phyloP scores from a whole-genome alignment of 1,140 invertebrate species.

The Bombus superbus region DNA sequence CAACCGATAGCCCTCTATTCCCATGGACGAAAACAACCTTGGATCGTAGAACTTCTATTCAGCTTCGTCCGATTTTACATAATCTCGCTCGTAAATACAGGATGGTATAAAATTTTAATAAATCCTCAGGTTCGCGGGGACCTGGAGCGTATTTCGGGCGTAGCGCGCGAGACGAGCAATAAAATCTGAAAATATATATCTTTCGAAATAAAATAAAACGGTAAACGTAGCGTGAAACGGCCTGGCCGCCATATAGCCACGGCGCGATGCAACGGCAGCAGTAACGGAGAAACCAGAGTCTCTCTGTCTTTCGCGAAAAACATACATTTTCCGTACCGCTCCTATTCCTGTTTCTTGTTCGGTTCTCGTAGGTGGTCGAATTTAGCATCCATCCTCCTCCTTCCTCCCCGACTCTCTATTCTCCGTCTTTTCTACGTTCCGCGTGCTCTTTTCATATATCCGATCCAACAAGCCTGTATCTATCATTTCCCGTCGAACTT shows the following conservation, averaged over 20 bases:
- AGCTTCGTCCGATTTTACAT: not conserved
- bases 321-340: slow-evolving; percentile 74
- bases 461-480: slow-evolving; percentile 16
- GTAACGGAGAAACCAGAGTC: slow-evolving; percentile 28
- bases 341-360: slow-evolving; percentile 6
- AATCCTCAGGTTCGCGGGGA: not conserved
- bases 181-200: slow-evolving; percentile 77
- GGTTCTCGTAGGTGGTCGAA: slow-evolving; percentile 45
- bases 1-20: not conserved
- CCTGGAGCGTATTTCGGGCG: not conserved
- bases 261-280: slow-evolving; percentile 37
- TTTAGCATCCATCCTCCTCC: slow-evolving; percentile 22
- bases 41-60: not conserved
- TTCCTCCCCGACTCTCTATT: not conserved
- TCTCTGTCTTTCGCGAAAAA: slow-evolving; percentile 69
- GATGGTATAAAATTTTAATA: slow-evolving; percentile 34
- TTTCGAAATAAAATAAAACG: slow-evolving; percentile 78
- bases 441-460: too few species aligned
- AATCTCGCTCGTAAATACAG: slow-evolving; percentile 30
- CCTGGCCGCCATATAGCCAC: slow-evolving; percentile 57
- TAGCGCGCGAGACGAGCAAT: slow-evolving; percentile 35
- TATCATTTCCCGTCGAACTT: slow-evolving; percentile 25
- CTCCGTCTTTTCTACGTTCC: not conserved
- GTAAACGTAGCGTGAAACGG: slow-evolving; percentile 78
- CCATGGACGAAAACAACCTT: not conserved